Base-by-base conservation (phyloP, 64 coral and sea anemone genomes). In the Porites australiensis region DNA sequence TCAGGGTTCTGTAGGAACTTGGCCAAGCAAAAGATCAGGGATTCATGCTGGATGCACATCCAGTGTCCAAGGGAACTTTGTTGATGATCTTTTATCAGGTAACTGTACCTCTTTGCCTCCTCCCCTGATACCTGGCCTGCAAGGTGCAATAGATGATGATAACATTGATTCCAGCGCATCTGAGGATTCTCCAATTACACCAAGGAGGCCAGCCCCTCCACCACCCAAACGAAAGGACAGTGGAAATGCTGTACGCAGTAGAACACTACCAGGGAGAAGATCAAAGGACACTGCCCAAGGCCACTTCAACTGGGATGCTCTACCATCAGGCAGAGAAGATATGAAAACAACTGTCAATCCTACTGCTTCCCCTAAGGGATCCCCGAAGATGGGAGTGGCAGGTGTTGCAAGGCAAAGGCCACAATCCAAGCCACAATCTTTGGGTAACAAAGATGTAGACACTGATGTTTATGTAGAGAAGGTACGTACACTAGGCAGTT, bases 61-160 rank as follows among this genome's bases (percentile, higher is more conserved):
- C 1, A 45, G 19, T 60, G 27, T 37, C 27, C 27, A 37, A 37
- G 27, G 27, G 27, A 37, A 37, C 27, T 37, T 37, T 84, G 81
- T 66, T 22, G 87, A 89, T 58, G 69, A 77, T 57, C 3, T 83
- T 2, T 19, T 89, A 67, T 89, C 81, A 21, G 82, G 44, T 47
- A 84, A 75, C 64, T 89, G 69, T 37, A 47, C 77, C 15, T 89
- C 70, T n/a, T 76, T 94, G 53, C 69, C 70, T 46, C 13, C 78
- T 43, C 92, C 92, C 23, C 8, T 94, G 23, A 19, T 94, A 11
- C 87, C 92, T 47, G 50, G 89, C 16, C 92, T 87, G 16, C 43
- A n/a, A 68, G 70, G 20, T 84, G 14, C 6, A 22, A 11, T 44
- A 43, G 47, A 94, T 66, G 47, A 75, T 50, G 1, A 7, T 13